Percentiles rank a stretch among this genome's conserved stretches.
Evolutionary conservation across 2,888 invertebrate genomes (phyloP).

Genomic region (Rhagophthalmus giganteus): DNA sequence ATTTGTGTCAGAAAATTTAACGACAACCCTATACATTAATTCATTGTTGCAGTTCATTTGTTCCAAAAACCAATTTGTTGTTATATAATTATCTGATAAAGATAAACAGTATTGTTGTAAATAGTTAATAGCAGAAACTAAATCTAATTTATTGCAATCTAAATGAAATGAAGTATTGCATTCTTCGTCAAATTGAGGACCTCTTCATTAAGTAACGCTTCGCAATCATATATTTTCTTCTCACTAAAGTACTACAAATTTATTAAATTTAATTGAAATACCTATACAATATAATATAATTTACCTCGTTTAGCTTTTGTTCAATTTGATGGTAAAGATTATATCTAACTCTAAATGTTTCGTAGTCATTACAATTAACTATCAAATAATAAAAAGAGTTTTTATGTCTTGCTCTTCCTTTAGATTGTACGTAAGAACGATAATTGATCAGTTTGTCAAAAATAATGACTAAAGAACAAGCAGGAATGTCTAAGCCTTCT

Average conservation of each 20-base stretch:
- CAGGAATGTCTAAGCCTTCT: constrained; percentile 86
- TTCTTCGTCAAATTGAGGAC: no score
- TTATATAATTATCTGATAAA: constrained; percentile 73
- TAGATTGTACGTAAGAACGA: constrained; percentile 85
- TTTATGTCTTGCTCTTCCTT: constrained; percentile 79
- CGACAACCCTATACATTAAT: constrained; percentile 53
- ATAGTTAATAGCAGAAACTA: no score
- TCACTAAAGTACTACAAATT: no score
- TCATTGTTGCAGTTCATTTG: constrained; percentile 27
- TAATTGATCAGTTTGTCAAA: constrained; percentile 74
- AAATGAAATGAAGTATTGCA: no score
- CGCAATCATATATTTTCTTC: no score
- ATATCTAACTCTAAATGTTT: constrained; percentile 53
- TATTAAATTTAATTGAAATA: no score
- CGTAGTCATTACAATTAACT: constrained; percentile 50
- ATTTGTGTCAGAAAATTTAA: constrained; percentile 78
- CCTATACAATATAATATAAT: no score
- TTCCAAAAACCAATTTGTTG: constrained; percentile 58
- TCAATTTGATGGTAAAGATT: constrained; percentile 56
- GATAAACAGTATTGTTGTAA: constrained; percentile 68
- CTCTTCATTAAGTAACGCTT: no score
- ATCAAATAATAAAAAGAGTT: constrained; percentile 66
- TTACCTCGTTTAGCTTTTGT: constrained; percentile 57
- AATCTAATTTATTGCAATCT: no score
- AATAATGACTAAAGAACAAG: constrained; percentile 78